phyloP scores from a whole-genome alignment of 1,140 invertebrate species.

The Hetaerina americana region DNA sequence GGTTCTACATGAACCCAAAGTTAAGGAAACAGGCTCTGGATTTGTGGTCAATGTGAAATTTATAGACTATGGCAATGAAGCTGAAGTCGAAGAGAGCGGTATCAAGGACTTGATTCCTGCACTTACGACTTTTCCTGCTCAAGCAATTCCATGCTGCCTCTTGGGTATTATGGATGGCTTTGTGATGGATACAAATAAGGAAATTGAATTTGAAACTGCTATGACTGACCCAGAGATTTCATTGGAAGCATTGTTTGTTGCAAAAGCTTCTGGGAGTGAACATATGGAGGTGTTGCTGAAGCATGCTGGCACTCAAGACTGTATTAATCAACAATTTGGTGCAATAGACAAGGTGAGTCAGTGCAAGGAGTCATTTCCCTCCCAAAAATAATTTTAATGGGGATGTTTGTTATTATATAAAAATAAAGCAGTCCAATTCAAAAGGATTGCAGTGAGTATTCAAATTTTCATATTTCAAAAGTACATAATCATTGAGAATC shows the following conservation, averaged over 20 bases:
- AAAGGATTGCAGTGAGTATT: no score
- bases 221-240: constrained; percentile 14
- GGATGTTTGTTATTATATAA: no score
- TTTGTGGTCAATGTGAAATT: background rate
- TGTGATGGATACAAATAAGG: background rate
- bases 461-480: no score
- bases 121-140: background rate
- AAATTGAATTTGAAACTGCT: background rate
- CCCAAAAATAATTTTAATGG: no score
- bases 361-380: no score
- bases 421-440: no score
- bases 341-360: constrained; percentile 17
- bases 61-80: background rate
- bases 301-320: constrained; percentile 17
- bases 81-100: background rate
- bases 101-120: background rate
- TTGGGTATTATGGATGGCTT: background rate
- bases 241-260: constrained; percentile 27
- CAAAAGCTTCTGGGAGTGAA: constrained; percentile 15
- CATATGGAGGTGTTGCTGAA: constrained; percentile 24
- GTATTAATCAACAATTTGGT: constrained; percentile 27
- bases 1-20: constrained; percentile 37
- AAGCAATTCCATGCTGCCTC: background rate
- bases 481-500: no score
- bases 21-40: background rate